A percentile compares a stretch with the other conserved stretches of the same genome.
These are phyloP conservation scores for Anastatus disparis DNA, from an alignment of 1,140 invertebrate species.

Conservation along the genomic window DNA sequence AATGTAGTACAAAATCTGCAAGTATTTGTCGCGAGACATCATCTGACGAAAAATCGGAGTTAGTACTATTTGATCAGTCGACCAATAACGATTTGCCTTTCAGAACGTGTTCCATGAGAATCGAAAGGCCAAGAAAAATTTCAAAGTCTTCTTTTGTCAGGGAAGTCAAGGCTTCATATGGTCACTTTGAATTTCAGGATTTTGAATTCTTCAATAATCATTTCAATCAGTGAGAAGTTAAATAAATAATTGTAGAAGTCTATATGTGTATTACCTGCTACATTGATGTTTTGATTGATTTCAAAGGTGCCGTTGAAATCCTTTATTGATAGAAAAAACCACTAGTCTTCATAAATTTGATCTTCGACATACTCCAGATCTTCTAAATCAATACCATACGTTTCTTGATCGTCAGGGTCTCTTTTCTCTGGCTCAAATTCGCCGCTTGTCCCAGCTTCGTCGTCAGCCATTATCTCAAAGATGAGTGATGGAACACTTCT, in stretches of 20 bases:
- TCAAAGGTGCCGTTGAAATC: conserved; percentile 23
- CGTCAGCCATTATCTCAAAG: too few relatives aligned
- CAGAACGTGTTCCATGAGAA: too few relatives aligned
- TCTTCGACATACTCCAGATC: conserved; percentile 23
- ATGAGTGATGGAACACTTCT: conserved; percentile 24
- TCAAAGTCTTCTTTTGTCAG: too few relatives aligned
- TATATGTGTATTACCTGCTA: conserved; percentile 37
- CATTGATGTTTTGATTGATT: conserved; percentile 37
- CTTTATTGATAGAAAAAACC: conserved; percentile 38
- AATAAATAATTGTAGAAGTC: conserved; percentile 8
- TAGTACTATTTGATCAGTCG: background rate
- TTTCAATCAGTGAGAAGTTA: too few relatives aligned
- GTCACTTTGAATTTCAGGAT: too few relatives aligned
- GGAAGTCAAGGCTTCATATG: too few relatives aligned
- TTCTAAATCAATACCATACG: conserved; percentile 23
- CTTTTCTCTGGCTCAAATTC: conserved; percentile 25
- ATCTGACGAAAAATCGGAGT: background rate
- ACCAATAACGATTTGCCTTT: too few relatives aligned
- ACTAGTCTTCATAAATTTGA: conserved; percentile 22
- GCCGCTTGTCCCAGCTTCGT: too few relatives aligned
- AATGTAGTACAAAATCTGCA: background rate
- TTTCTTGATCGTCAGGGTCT: background rate
- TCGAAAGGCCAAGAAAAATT: too few relatives aligned
- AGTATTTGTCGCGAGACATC: background rate
- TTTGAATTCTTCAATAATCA: too few relatives aligned